A percentile compares a stretch with the other conserved stretches of the same genome.
Evolutionary conservation across 2,888 invertebrate species (phyloP).

Genomic region (Rhimphoctona megacephalus): DNA sequence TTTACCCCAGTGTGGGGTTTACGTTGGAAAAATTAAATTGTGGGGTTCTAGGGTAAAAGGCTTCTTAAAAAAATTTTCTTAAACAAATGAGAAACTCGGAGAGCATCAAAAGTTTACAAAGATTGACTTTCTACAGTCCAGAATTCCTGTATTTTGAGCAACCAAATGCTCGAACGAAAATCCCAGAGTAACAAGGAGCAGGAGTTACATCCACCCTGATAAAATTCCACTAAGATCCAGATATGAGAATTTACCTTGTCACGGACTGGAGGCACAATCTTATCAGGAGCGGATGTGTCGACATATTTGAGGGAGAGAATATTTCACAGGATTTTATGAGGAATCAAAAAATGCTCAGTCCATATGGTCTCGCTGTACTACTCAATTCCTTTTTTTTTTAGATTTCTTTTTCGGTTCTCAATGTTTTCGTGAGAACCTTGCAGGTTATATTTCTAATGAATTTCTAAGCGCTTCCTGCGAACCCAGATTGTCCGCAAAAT

Average conservation of each 20-base stretch:
- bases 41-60: no score
- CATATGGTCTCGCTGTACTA: conserved; percentile 25
- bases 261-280: conserved; percentile 1
- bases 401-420: neutral
- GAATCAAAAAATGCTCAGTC: conserved; percentile 23
- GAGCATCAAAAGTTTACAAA: neutral
- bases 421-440: conserved; percentile 27
- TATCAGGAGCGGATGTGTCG: conserved; percentile 19
- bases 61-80: no score
- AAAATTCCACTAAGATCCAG: conserved; percentile 5
- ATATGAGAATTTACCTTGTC: conserved; percentile 13
- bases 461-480: conserved; percentile 61
- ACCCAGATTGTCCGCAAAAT: conserved; percentile 22
- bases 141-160: neutral
- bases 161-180: conserved; percentile 10
- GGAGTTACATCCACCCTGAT: conserved; percentile 15
- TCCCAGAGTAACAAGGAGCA: conserved; percentile 12
- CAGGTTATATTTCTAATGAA: conserved; percentile 31
- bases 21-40: no score
- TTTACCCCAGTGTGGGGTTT: no score
- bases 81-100: neutral
- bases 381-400: conserved; percentile 18
- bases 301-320: conserved; percentile 7
- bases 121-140: neutral
- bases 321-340: neutral